Percentiles rank a stretch among this genome's conserved stretches.
Conservation (phyloP, 1,140 invertebrate genomes). For the Pachyrhynchus sulphureomaculatus region DNA sequence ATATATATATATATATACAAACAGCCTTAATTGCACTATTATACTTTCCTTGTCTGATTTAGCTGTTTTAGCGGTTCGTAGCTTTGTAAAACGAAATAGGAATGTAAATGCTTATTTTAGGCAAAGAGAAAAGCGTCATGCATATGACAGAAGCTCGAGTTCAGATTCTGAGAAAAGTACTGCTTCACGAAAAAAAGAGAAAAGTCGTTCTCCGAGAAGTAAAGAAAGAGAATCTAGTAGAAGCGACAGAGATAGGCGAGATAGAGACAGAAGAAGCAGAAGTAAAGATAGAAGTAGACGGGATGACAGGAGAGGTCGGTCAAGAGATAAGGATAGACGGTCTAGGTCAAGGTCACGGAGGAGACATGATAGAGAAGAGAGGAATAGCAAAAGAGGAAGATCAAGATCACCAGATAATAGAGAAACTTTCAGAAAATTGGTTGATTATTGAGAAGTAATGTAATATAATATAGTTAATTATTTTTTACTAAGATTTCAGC, state of each 20-base stretch:
- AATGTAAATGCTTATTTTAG: conserved; percentile 38
- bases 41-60: no score
- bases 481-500: no score
- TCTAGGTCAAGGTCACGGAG: conserved; percentile 19
- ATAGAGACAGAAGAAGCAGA: conserved; percentile 21
- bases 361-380: conserved; percentile 35
- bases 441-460: conserved; percentile 17
- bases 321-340: conserved; percentile 27
- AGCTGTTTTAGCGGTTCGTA: no score
- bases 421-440: conserved; percentile 14
- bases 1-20: no score
- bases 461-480: no score
- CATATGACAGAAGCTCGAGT: conserved; percentile 46
- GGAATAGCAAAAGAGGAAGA: conserved; percentile 26
- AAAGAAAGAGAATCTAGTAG: conserved; percentile 21
- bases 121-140: conserved; percentile 50
- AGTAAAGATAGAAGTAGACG: conserved; percentile 26
- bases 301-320: conserved; percentile 1
- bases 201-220: conserved; percentile 16
- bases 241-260: conserved; percentile 14
- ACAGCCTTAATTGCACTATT: no score
- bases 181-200: conserved; percentile 25
- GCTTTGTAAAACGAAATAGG: no score
- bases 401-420: background rate
- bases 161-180: conserved; percentile 37